Evolutionary conservation across 2,113 vertebrate species (phyloP).

Genomic region (Callionymus lyra): DNA sequence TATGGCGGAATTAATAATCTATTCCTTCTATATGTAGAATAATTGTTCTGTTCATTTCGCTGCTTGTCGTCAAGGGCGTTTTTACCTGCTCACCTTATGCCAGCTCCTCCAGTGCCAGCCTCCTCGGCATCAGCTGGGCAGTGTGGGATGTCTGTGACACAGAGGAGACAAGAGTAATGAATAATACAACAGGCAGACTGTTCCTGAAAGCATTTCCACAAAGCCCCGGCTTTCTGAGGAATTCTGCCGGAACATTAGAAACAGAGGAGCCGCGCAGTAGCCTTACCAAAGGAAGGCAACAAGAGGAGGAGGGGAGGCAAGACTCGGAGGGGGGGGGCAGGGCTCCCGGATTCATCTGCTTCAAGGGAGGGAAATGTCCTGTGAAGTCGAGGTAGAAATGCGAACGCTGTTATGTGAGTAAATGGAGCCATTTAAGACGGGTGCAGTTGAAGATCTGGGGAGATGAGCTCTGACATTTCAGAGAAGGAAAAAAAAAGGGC

Average conservation of each 20-base stretch:
- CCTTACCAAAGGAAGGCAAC: conserved; percentile 18
- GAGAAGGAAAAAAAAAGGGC: conserved; percentile 1
- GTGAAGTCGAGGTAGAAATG: conserved; percentile 51
- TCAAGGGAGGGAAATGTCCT: conserved; percentile 48
- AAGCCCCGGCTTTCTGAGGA: conserved; percentile 48
- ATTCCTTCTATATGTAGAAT: too few relatives aligned
- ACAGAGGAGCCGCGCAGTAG: conserved; percentile 29
- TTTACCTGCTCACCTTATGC: conserved; percentile 27
- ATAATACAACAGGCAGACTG: conserved; percentile 59
- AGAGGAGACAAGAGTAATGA: conserved; percentile 48
- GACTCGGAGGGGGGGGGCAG: conserved; percentile 6
- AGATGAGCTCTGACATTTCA: conserved; percentile 45
- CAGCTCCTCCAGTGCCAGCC: conserved; percentile 10
- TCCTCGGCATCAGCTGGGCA: conserved; percentile 37
- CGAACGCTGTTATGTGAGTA: conserved; percentile 55
- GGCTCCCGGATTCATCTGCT: conserved; percentile 47
- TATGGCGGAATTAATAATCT: too few relatives aligned
- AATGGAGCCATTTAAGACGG: conserved; percentile 58
- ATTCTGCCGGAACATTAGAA: conserved; percentile 47
- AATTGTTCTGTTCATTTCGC: conserved; percentile 24
- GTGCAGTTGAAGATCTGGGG: conserved; percentile 42
- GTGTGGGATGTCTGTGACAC: conserved; percentile 36
- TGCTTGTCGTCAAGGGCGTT: conserved; percentile 3
- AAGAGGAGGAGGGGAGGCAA: not conserved
- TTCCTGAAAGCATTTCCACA: conserved; percentile 54